Evolutionary conservation across 2,797 vertebrate genomes (phyloP), one percentile per base, ranked within the genome.

Genomic region (Clarias fuscus): DNA sequence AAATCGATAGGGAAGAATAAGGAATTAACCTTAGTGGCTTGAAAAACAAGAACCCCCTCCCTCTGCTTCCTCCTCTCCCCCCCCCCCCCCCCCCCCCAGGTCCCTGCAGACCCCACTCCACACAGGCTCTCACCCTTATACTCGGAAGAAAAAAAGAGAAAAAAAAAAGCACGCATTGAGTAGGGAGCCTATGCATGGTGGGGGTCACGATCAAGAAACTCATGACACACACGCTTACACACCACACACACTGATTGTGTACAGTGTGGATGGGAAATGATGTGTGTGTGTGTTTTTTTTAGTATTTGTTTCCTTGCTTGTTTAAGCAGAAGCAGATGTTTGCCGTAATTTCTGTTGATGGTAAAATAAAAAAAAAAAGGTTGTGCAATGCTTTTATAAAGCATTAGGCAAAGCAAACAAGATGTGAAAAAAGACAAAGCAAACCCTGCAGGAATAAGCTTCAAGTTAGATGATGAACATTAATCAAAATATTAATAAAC

Each of bases 41-140:
- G 91, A 94, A 92, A 92, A 94, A 92, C 92, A 94, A 93, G 88
- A 94, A 90, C 91, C 85, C 85, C 76, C 86, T 64, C 75, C 7
- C 30, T n/a, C 37, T 59, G 27, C 59, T 40, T 56, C 78, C 67
- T 75, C 77, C 27, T 67, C 83, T 37, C 48, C 77, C 40, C 48
- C 24, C 77, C 24, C 48, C 15, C 7, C 59, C 30, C 79, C 62
- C 33, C 33, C 33, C 1, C 82, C 72, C 56, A 14, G 20, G 71
- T 88, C 40, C 33, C 76, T 22, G 1, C n/a, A 68, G 53, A 75
- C 40, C 64, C 37, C 17, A 33, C 82, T 56, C 17, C n/a, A 33
- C 72, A 64, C 83, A 86, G 84, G 80, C 75, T 85, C 82, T 81
- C 79, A 83, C 68, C 27, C 64, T 82, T 82, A 61, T 84, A 59